phyloP scores from a whole-genome alignment of 2,888 invertebrate species.

The Morinoia aosen region DNA sequence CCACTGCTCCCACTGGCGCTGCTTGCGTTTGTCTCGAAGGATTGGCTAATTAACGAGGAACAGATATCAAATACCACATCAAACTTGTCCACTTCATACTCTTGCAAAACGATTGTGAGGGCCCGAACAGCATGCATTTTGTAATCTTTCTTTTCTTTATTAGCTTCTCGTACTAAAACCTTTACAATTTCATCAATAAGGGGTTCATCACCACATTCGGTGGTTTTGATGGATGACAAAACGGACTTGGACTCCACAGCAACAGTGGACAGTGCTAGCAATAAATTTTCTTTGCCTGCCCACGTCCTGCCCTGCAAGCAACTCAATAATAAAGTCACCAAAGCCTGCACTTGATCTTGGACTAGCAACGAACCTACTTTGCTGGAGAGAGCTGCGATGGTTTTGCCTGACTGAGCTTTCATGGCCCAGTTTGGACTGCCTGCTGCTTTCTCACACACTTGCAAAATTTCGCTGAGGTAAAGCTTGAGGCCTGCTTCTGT shows the following conservation, averaged over 20 bases:
- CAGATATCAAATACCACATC: slow-evolving; percentile 70
- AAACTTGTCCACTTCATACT: slow-evolving; percentile 81
- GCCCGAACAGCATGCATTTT: slow-evolving; percentile 82
- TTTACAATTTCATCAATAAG: slow-evolving; percentile 78
- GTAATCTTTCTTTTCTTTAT: slow-evolving; percentile 84
- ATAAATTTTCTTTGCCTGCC: slow-evolving; percentile 87
- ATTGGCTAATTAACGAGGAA: slow-evolving; percentile 56
- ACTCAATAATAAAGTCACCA: slow-evolving; percentile 79
- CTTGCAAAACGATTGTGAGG: slow-evolving; percentile 82
- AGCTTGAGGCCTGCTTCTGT: slow-evolving; percentile 85
- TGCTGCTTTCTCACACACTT: slow-evolving; percentile 80
- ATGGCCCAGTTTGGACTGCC: slow-evolving; percentile 89
- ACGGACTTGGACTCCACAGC: slow-evolving; percentile 80
- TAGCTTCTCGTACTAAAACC: slow-evolving; percentile 77
- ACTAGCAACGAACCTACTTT: slow-evolving; percentile 79
- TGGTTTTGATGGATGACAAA: slow-evolving; percentile 65
- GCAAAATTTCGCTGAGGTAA: slow-evolving; percentile 81
- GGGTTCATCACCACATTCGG: slow-evolving; percentile 60
- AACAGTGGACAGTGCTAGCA: slow-evolving; percentile 82
- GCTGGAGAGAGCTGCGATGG: slow-evolving; percentile 84
- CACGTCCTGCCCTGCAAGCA: slow-evolving; percentile 88
- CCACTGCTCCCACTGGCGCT: neutral
- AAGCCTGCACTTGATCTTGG: slow-evolving; percentile 76
- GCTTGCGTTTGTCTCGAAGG: neutral
- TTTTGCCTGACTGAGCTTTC: slow-evolving; percentile 88